Evolutionary conservation across 2,113 vertebrate genomes (phyloP), one percentile per base, ranked within the genome.

Genomic region (Manacus vitellinus): DNA sequence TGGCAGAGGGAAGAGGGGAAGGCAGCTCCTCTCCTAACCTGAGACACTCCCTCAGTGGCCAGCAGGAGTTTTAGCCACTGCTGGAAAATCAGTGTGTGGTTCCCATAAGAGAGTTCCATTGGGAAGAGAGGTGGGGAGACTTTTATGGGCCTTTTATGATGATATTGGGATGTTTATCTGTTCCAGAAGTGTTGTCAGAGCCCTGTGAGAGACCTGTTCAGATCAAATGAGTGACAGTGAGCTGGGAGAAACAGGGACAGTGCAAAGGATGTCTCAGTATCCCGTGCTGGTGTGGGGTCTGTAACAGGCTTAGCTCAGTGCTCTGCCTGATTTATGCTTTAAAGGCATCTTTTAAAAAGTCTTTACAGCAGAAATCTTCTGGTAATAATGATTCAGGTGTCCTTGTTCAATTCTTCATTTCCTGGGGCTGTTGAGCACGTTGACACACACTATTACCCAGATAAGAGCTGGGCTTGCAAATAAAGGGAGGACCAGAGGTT

Each of bases 271-370:
- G 44, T 58, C 71, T 63, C 31, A 4, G 84, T 21, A 37, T 39
- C 52, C 70, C 21, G 14, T 12, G 28, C 44, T 44, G 41, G 39
- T 15, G 5, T 9, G 18, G 49, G 27, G 25, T 27, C 52, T 47
- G 10, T 39, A 43, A 58, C 12, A 33, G 61, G 65, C 55, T 80
- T 55, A 56, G 72, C 28, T 81, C 78, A 17, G 1, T 39, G 61
- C 76, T 71, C 49, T 7, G 18, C 66, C 81, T 94, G 91, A 94
- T 91, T 89, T 88, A 61, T 84, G 87, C 90, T 73, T 91, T 39
- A 43, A 84, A 68, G 33, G 63, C 84, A 37, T 59, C 51, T 89
- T 82, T 70, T 46, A 2, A 31, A 70, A 81, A 59, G 74, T 5
- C 65, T 37, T 81, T 78, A 30, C 25, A 43, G 49, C 43, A 56